phyloP scores from a whole-genome alignment of 1,140 invertebrate species.

The Listronotus bonariensis region DNA sequence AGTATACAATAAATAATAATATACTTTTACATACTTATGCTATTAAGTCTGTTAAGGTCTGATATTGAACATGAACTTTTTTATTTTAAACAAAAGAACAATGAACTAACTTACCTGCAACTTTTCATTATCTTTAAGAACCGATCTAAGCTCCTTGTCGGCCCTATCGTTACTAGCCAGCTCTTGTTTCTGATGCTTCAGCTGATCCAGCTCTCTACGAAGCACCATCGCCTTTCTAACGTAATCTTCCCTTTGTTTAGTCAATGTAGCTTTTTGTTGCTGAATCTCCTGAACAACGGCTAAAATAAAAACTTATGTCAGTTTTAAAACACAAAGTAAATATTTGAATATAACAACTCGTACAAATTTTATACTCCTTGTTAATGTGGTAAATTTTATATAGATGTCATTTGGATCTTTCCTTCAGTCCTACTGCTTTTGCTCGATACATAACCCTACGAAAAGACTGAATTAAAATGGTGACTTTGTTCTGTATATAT shows the following conservation, averaged over 20 bases:
- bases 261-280: slow-evolving; percentile 76
- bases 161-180: slow-evolving; percentile 62
- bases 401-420: slow-evolving; percentile 7
- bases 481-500: slow-evolving; percentile 11
- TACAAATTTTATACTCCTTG: slow-evolving; percentile 32
- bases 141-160: slow-evolving; percentile 63
- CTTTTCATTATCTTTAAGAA: slow-evolving; percentile 77
- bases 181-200: slow-evolving; percentile 76
- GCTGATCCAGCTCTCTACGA: slow-evolving; percentile 74
- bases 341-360: slow-evolving; percentile 29
- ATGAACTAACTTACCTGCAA: slow-evolving; percentile 67
- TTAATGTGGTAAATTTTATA: slow-evolving; percentile 18
- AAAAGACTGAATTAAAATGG: slow-evolving; percentile 33
- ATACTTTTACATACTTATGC: too few relatives aligned
- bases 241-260: slow-evolving; percentile 78
- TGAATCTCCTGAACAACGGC: slow-evolving; percentile 79
- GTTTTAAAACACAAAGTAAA: not conserved
- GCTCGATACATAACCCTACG: slow-evolving; percentile 32
- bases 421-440: slow-evolving; percentile 23
- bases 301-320: slow-evolving; percentile 47
- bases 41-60: too few relatives aligned
- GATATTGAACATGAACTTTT: slow-evolving; percentile 12
- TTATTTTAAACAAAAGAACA: not conserved
- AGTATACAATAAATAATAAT: too few relatives aligned
- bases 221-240: slow-evolving; percentile 70